Evolutionary conservation across 1,140 invertebrate species (phyloP).

Genomic region (Saccostrea echinata): DNA sequence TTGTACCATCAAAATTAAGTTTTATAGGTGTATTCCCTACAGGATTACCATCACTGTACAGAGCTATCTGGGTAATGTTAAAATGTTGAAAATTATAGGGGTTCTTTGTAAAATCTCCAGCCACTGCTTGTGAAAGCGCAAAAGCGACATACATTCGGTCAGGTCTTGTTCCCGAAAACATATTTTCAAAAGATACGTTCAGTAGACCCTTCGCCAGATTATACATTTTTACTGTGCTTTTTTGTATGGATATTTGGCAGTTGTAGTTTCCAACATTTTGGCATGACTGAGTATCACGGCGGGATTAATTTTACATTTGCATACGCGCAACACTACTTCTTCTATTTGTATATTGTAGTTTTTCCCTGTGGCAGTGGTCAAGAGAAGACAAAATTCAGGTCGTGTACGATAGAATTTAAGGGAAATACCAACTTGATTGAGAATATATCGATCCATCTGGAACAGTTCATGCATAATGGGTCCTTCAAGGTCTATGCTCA

Average conservation of each 20-base stretch:
- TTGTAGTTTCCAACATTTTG: slow-evolving; percentile 38
- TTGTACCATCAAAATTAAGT: slow-evolving; percentile 1
- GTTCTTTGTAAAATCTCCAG: slow-evolving; percentile 47
- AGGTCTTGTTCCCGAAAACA: slow-evolving; percentile 41
- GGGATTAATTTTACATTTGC: slow-evolving; percentile 48
- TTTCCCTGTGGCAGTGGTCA: neutral
- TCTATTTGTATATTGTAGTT: neutral
- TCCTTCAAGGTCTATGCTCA: slow-evolving; percentile 42
- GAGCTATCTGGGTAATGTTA: slow-evolving; percentile 33
- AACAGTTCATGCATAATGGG: slow-evolving; percentile 53
- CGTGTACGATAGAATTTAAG: slow-evolving; percentile 45
- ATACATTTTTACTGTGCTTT: slow-evolving; percentile 19
- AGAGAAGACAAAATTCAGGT: slow-evolving; percentile 45
- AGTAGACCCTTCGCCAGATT: neutral
- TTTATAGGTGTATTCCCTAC: slow-evolving; percentile 49
- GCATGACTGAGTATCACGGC: slow-evolving; percentile 48
- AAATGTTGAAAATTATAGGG: slow-evolving; percentile 51
- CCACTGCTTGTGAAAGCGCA: neutral
- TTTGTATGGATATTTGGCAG: slow-evolving; percentile 48
- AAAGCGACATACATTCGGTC: neutral
- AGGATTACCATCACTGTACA: slow-evolving; percentile 44
- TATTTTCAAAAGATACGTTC: slow-evolving; percentile 33
- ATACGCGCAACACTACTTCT: slow-evolving; percentile 17
- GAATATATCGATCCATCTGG: slow-evolving; percentile 49
- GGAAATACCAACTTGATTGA: slow-evolving; percentile 51